Evolutionary conservation across 2,113 vertebrate species (phyloP), one percentile per base, ranked within the genome.

Genomic region (Harpagus bidentatus): DNA sequence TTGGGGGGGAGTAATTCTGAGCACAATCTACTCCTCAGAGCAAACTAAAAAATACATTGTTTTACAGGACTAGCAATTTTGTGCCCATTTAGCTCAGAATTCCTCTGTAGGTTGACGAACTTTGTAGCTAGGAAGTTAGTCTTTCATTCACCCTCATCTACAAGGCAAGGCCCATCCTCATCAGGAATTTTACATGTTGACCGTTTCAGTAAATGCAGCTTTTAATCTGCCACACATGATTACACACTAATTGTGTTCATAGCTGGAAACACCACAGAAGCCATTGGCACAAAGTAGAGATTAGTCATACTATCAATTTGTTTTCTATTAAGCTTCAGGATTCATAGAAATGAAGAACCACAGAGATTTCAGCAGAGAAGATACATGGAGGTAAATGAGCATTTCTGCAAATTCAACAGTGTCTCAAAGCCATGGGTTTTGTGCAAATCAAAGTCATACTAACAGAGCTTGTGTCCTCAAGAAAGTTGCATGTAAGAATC

Each of bases 241-340:
- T 47, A 89, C 61, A 78, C 72, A 38, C 18, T 90, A 86, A 86
- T 73, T 32, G 36, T 67, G 22, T 74, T 88, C 43, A 71, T 66
- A 93, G 72, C 59, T 59, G 31, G 61, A 90, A 96, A 94, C 25
- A 76, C 62, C 81, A 73, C 50, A 81, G 82, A 92, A 97, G 55
- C 69, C 9, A 4, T 56, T 92, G 92, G 77, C 61, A 86, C 1
- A 0, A 83, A 74, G 29, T 6, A 71, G 36, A 63, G n/a, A 71
- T 93, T 84, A 95, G 38, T 93, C 90, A 92, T 81, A 32, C 71
- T 74, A 88, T 84, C 53, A 63, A 8, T 96, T 90, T 92, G 29
- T 88, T 95, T 97, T 82, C 83, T 88, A 13, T 79, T 90, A 88
- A 90, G 23, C 52, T 84, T 90, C 61, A 43, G n/a, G 31, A 89